A percentile compares a stretch with the other conserved stretches of the same genome.
Evolutionary conservation across 2,113 vertebrate genomes (phyloP).

Genomic region (Hoplias malabaricus): DNA sequence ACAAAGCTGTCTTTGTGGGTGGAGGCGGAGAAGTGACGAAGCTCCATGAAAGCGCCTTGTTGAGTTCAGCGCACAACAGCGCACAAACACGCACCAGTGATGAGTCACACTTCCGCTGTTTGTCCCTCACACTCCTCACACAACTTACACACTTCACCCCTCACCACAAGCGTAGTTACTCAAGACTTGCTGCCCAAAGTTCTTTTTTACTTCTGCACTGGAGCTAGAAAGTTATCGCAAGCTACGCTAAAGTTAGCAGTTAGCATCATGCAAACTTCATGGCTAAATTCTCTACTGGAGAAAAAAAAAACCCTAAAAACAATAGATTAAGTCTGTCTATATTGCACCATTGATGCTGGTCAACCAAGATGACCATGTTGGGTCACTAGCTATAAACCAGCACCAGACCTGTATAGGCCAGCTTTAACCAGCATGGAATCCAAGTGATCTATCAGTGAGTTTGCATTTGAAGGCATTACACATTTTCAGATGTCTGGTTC

Average conservation of each 20-base stretch:
- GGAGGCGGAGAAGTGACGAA: slow-evolving; percentile 10
- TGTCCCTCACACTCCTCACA: not conserved
- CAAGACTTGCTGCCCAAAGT: not conserved
- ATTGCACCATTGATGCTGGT: too few species aligned
- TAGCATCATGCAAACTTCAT: not conserved
- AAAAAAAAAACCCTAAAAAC: too few species aligned
- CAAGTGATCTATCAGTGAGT: too few species aligned
- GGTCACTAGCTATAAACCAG: too few species aligned
- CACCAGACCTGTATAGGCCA: too few species aligned
- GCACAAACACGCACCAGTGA: slow-evolving; percentile 25
- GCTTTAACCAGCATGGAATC: too few species aligned
- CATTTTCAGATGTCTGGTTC: too few species aligned
- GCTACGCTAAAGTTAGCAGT: not conserved
- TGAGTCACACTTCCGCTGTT: slow-evolving; percentile 44
- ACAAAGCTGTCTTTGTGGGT: slow-evolving; percentile 52
- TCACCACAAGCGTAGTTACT: not conserved
- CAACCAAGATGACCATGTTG: too few species aligned
- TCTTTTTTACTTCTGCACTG: not conserved
- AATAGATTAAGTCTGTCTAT: too few species aligned
- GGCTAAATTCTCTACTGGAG: too few species aligned
- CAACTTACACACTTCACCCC: not conserved
- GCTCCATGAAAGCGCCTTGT: slow-evolving; percentile 39
- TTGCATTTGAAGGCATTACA: too few species aligned
- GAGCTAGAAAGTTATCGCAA: not conserved
- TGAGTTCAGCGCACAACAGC: slow-evolving; percentile 25